phyloP scores from a whole-genome alignment of 2,888 invertebrate species.

The Margaritifera margaritifera region DNA sequence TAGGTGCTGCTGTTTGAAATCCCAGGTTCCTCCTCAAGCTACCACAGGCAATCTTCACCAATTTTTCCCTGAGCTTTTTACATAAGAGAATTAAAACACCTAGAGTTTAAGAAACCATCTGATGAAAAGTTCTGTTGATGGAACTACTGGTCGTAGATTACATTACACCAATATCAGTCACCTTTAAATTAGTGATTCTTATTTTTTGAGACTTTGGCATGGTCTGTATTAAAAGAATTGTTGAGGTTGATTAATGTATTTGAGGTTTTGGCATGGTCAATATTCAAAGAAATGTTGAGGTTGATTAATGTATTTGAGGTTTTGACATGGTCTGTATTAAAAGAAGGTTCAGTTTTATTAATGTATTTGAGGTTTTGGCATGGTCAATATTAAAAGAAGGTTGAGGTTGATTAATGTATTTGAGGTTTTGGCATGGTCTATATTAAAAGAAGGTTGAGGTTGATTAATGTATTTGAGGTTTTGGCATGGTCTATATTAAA shows the following conservation, averaged over 20 bases:
- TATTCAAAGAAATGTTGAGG: conserved; percentile 1
- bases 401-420: background rate
- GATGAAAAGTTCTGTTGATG: too few species aligned
- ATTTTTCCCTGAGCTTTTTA: too few species aligned
- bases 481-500: conserved; percentile 5
- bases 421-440: conserved; percentile 4
- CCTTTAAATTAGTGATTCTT: background rate
- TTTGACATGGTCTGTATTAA: conserved; percentile 6
- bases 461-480: background rate
- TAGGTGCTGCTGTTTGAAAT: too few species aligned
- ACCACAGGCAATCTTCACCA: too few species aligned
- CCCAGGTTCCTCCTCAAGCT: too few species aligned
- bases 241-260: background rate
- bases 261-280: conserved; percentile 3
- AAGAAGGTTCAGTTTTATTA: background rate
- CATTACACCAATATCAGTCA: too few species aligned
- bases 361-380: conserved; percentile 3
- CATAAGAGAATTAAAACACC: too few species aligned
- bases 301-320: background rate
- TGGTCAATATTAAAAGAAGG: conserved; percentile 4
- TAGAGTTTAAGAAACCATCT: too few species aligned
- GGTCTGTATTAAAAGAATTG: conserved; percentile 4
- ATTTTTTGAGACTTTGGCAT: conserved; percentile 2
- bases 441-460: conserved; percentile 2
- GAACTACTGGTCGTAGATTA: too few species aligned